Evolutionary conservation across 2,888 invertebrate species (phyloP).

Genomic region (Ectemnius continuus): DNA sequence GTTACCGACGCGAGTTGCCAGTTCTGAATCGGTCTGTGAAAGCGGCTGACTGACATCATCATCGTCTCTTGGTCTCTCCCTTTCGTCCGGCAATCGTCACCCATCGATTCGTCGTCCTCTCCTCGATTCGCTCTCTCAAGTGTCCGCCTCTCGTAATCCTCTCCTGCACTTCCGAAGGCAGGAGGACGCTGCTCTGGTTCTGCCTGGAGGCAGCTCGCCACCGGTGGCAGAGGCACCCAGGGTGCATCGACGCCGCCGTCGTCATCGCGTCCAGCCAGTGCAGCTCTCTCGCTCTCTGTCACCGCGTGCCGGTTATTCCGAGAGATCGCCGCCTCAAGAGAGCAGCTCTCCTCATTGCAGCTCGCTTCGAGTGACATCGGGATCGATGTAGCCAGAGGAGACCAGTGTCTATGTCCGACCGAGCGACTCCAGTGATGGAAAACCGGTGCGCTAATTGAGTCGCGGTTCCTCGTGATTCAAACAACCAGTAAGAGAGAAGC

Average conservation of each 20-base stretch:
- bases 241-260: too few relatives aligned
- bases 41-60: slow-evolving; percentile 37
- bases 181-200: too few relatives aligned
- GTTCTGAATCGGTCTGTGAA: slow-evolving; percentile 58
- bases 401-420: too few relatives aligned
- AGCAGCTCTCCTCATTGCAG: neutral
- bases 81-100: slow-evolving; percentile 6
- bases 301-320: slow-evolving; percentile 1
- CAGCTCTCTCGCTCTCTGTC: too few relatives aligned
- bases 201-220: slow-evolving; percentile 8
- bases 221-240: neutral
- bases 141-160: neutral
- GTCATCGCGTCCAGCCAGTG: too few relatives aligned
- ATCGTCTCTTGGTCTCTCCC: neutral
- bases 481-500: neutral
- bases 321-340: neutral
- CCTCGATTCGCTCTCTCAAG: neutral
- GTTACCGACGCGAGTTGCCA: slow-evolving; percentile 54
- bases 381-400: too few relatives aligned
- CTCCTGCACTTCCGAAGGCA: slow-evolving; percentile 1
- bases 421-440: neutral
- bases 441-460: slow-evolving; percentile 6
- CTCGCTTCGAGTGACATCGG: slow-evolving; percentile 5
- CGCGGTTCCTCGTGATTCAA: neutral
- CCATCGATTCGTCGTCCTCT: neutral